phyloP scores from a whole-genome alignment of 2,113 vertebrate genomes.

The Cebus imitator region DNA sequence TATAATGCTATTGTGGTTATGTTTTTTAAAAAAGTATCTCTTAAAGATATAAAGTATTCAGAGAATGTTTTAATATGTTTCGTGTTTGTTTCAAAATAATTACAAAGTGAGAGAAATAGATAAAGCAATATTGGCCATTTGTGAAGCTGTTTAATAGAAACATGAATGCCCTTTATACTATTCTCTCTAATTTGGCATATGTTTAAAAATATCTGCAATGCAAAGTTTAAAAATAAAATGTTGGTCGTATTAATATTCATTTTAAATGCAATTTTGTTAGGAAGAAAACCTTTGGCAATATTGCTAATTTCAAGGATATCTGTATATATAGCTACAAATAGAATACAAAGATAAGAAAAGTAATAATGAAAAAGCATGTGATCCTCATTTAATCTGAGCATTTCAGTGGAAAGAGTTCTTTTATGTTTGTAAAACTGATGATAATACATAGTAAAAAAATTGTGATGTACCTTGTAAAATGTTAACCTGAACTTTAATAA shows the following conservation, averaged over 20 bases:
- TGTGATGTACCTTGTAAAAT: not conserved
- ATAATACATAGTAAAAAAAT: not conserved
- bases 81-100: not conserved
- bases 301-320: constrained; percentile 35
- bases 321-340: not conserved
- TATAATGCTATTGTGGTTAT: not conserved
- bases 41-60: not conserved
- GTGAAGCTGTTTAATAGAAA: not conserved
- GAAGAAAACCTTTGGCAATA: not conserved
- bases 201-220: not conserved
- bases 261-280: not conserved
- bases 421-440: not conserved
- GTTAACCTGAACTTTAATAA: not conserved
- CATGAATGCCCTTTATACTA: no score
- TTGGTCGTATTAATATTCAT: not conserved
- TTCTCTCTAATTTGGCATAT: not conserved
- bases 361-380: not conserved
- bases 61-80: not conserved
- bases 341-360: not conserved
- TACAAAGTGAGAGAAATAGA: not conserved
- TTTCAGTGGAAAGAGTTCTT: not conserved
- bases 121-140: not conserved
- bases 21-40: not conserved
- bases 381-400: not conserved
- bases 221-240: constrained; percentile 20